phyloP scores from a whole-genome alignment of 2,113 vertebrate species.

The Neoarius graeffei region DNA sequence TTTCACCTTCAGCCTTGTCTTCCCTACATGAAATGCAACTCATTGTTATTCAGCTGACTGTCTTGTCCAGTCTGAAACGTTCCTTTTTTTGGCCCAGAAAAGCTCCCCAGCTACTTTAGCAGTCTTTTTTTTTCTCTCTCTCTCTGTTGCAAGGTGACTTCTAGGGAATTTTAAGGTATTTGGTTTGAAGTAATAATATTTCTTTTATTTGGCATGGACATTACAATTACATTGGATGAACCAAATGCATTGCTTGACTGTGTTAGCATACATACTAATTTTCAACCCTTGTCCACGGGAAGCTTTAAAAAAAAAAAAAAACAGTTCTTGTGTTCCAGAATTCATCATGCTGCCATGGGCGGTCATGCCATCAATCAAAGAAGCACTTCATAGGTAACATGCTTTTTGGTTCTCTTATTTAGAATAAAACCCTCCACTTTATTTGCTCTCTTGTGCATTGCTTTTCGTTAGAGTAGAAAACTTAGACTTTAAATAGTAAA shows the following conservation, averaged over 20 bases:
- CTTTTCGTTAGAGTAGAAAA: background rate
- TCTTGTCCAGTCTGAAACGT: slow-evolving; percentile 14
- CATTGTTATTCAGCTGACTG: slow-evolving; percentile 22
- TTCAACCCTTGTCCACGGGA: too few species aligned
- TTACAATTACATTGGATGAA: too few species aligned
- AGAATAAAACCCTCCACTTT: background rate
- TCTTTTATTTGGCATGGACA: too few species aligned
- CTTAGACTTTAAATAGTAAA: background rate
- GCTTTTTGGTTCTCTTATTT: background rate
- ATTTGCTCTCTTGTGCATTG: background rate
- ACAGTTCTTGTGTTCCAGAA: background rate
- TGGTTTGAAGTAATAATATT: background rate
- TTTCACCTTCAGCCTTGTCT: slow-evolving; percentile 17
- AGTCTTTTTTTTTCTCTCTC: background rate
- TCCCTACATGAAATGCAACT: background rate
- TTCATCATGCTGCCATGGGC: background rate
- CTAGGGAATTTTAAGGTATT: background rate
- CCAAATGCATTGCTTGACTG: too few species aligned
- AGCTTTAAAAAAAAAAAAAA: too few species aligned
- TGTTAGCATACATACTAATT: too few species aligned
- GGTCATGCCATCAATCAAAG: background rate
- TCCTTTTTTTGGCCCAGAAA: background rate
- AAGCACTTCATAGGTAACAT: background rate
- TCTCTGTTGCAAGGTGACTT: background rate
- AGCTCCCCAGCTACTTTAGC: background rate